Evolutionary conservation across 1,140 invertebrate genomes (phyloP).

Genomic region (Bombus cullumanus): DNA sequence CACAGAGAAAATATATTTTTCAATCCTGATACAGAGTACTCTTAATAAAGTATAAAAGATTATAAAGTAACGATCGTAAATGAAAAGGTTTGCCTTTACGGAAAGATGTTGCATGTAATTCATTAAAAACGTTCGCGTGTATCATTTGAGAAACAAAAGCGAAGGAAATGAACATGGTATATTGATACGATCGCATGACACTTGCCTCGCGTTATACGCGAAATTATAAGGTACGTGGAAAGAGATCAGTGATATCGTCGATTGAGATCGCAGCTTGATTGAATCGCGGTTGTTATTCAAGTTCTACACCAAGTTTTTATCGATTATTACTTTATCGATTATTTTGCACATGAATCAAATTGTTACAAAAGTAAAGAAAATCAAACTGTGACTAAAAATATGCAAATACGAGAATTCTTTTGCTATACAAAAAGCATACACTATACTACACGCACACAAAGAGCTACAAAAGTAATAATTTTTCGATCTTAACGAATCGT

Average conservation of each 20-base stretch:
- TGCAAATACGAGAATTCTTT: not conserved
- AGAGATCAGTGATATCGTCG: conserved; percentile 9
- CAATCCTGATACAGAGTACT: not conserved
- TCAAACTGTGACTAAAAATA: not conserved
- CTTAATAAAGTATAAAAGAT: not conserved
- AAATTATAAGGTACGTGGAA: conserved; percentile 24
- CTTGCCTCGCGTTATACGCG: conserved; percentile 21
- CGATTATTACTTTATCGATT: not conserved
- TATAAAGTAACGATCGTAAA: not conserved
- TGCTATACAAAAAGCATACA: not conserved
- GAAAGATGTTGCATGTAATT: conserved; percentile 5
- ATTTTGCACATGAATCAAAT: not conserved
- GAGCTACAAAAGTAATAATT: conserved; percentile 20
- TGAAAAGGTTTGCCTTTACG: not conserved
- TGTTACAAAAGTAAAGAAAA: not conserved
- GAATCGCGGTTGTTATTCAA: conserved; percentile 5
- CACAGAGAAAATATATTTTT: not conserved
- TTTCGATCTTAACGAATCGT: conserved; percentile 14
- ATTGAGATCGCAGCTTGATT: conserved; percentile 23
- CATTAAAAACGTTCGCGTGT: conserved; percentile 23
- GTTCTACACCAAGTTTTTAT: not conserved
- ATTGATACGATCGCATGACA: conserved; percentile 16
- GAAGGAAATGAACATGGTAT: conserved; percentile 31
- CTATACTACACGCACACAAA: not conserved
- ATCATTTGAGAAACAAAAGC: conserved; percentile 7